A percentile compares a stretch with the other conserved stretches of the same genome.
Evolutionary conservation across 2,888 invertebrate genomes (phyloP).

Genomic region (Lasioglossum villosulum): DNA sequence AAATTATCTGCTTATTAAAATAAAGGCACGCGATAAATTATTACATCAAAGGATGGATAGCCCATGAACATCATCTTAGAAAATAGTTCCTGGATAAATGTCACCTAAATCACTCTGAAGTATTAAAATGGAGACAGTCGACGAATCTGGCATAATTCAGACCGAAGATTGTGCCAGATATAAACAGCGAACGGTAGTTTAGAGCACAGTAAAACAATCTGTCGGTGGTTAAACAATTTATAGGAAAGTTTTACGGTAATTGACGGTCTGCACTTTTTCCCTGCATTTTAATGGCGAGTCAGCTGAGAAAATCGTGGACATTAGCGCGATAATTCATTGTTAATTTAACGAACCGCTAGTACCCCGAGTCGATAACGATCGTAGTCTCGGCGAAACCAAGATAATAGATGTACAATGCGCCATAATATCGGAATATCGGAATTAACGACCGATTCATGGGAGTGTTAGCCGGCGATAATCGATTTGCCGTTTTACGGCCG

Average conservation of each 20-base stretch:
- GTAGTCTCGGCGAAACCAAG: neutral
- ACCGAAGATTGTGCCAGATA: neutral
- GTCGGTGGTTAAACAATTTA: neutral
- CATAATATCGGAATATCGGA: slow-evolving; percentile 46
- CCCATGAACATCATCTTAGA: too few relatives aligned
- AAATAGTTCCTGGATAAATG: too few relatives aligned
- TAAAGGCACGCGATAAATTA: too few relatives aligned
- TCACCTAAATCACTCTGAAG: neutral
- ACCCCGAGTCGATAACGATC: slow-evolving; percentile 24
- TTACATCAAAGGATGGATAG: too few relatives aligned
- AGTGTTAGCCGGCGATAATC: slow-evolving; percentile 69
- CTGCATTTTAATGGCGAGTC: neutral
- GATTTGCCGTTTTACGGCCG: slow-evolving; percentile 68
- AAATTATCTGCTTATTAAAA: too few relatives aligned
- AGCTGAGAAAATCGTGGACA: neutral
- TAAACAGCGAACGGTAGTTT: neutral
- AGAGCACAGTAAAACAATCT: neutral
- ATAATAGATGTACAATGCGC: slow-evolving; percentile 33
- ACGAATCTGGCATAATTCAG: neutral
- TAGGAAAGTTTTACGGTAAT: slow-evolving; percentile 1
- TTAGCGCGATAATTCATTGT: slow-evolving; percentile 25
- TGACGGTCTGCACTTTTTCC: neutral
- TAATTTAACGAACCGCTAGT: slow-evolving; percentile 33
- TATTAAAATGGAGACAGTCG: neutral
- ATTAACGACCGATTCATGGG: slow-evolving; percentile 63